Conservation (phyloP, 2,888 invertebrate genomes). For the Halocaridina rubra region DNA sequence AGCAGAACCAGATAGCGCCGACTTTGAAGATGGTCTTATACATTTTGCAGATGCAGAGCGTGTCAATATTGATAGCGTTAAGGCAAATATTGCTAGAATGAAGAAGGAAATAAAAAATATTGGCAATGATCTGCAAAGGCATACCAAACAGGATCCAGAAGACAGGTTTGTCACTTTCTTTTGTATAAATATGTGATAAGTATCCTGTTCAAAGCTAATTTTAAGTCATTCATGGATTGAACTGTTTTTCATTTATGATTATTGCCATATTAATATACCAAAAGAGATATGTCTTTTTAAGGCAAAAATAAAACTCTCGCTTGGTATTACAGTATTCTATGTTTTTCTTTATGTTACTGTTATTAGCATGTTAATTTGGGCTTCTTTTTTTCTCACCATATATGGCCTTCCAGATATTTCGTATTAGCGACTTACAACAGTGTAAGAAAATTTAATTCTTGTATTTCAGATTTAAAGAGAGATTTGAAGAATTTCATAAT, state of each 20-base stretch:
- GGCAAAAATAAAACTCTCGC: too few relatives aligned
- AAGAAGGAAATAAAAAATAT: conserved; percentile 63
- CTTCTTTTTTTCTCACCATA: too few relatives aligned
- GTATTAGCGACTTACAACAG: too few relatives aligned
- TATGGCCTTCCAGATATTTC: background rate
- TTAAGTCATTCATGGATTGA: too few relatives aligned
- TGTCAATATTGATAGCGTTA: conserved; percentile 69
- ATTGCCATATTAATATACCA: too few relatives aligned
- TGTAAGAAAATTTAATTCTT: background rate
- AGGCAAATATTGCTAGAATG: conserved; percentile 60
- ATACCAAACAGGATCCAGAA: conserved; percentile 60
- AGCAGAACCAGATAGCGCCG: conserved; percentile 87
- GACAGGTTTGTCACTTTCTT: conserved; percentile 46
- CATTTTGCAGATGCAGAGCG: conserved; percentile 91
- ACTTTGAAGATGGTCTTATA: conserved; percentile 87
- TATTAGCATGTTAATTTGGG: too few relatives aligned
- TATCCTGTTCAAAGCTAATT: too few relatives aligned
- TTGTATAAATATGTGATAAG: too few relatives aligned
- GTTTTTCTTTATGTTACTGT: too few relatives aligned
- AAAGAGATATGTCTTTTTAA: too few relatives aligned
- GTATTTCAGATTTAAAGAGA: conserved; percentile 65
- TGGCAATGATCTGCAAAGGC: conserved; percentile 61
- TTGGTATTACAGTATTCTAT: too few relatives aligned
- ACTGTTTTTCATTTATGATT: too few relatives aligned
- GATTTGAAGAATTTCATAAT: conserved; percentile 76